Evolutionary conservation across 2,888 invertebrate genomes (phyloP).

Genomic region (Resseliella maxima): DNA sequence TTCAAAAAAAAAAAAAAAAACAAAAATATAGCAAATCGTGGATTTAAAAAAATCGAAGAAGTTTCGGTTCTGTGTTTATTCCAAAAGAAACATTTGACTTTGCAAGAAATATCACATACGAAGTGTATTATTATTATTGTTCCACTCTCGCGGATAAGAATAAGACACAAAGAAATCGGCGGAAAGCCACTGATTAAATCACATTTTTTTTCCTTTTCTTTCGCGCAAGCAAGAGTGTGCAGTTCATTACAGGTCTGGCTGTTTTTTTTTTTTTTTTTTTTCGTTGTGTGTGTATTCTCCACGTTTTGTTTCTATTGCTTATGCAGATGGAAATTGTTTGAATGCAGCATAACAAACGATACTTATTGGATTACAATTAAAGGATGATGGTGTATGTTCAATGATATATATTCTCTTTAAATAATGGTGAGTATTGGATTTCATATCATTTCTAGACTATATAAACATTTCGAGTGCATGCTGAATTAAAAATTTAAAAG

Average conservation of each 20-base stretch:
- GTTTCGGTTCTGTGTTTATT: too few relatives aligned
- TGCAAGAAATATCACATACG: not conserved
- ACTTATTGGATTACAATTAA: conserved; percentile 51
- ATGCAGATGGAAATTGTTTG: not conserved
- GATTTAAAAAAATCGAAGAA: conserved; percentile 11
- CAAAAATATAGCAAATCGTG: not conserved
- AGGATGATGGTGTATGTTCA: not conserved
- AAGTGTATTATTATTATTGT: not conserved
- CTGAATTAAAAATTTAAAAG: not conserved
- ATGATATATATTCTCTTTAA: conserved; percentile 16
- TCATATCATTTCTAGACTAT: not conserved
- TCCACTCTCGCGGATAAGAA: not conserved
- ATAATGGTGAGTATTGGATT: conserved; percentile 47
- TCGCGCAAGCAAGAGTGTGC: not conserved
- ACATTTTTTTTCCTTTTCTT: not conserved
- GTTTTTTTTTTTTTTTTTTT: not conserved
- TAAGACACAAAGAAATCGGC: not conserved
- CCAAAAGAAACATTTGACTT: too few relatives aligned
- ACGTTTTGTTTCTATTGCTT: not conserved
- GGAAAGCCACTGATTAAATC: conserved; percentile 13
- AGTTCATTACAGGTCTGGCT: too few relatives aligned
- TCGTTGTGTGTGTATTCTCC: not conserved
- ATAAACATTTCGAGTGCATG: not conserved
- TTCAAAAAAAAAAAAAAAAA: not conserved
- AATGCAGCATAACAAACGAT: conserved; percentile 15